Base-by-base conservation (phyloP, 2,888 invertebrate species). In the Cheilosia grossa region DNA sequence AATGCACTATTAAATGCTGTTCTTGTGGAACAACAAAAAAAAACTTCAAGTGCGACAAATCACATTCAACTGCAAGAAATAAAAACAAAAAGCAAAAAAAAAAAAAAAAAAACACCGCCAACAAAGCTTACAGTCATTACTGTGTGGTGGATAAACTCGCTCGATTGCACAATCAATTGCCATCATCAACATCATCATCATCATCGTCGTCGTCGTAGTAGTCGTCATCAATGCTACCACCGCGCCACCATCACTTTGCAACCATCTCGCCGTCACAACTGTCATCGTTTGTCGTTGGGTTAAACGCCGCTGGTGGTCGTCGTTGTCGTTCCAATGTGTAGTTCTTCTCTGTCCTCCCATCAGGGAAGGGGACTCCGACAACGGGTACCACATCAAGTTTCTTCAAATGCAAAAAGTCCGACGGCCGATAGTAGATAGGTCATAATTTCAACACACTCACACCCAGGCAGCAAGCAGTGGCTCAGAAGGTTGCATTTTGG, bases 261-360 rank as follows among this genome's bases (percentile, higher is more conserved):
- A 63, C 77, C 69, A 69, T 61, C 21, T 7, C 54, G 54, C 54
- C 44, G 77, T 70, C 80, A 74, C 67, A 80, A 74, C 69, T 83
- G 83, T 83, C 83, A 80, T 83, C 80, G 72, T 73, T 67, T 79
- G 79, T 81, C 81, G 75, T 81, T 81, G 49, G 77, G 67, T 70
- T 81, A 63, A 78, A 67, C 82, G 64, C 83, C 61, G 73, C 80
- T 74, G 83, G 83, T 83, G 80, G 80, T 77, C 81, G 72, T 70
- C 17, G 42, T 19, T 17, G 2, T 70, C 58, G 49, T 69, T 64
- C 37, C 75, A 64, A 40, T 47, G 59, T 78, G 49, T 51, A 27
- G 49, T 64, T 58, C 30, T 33, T 37, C 44, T 37, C 30, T n/a
- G 47, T 49, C 67, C 59, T 75, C 69, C 81, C 75, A 63, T 47